Evolutionary conservation across 2,888 invertebrate species (phyloP).

Genomic region (Sycophila texana): DNA sequence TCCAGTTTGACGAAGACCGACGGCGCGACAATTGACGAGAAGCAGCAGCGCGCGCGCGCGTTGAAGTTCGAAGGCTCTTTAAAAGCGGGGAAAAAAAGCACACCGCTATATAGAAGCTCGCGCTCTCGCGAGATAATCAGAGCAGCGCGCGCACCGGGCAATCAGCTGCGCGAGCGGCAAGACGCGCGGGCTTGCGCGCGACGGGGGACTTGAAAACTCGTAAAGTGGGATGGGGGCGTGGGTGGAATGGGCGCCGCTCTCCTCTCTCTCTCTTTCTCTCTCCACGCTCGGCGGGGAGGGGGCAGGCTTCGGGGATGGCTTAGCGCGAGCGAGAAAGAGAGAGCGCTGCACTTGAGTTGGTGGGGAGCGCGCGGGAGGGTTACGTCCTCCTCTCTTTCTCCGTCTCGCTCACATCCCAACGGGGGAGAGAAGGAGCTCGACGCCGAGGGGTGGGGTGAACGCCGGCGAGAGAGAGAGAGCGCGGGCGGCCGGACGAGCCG

Average conservation of each 20-base stretch:
- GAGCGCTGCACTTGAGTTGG: slow-evolving; percentile 27
- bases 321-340: slow-evolving; percentile 67
- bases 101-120: neutral
- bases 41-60: slow-evolving; percentile 28
- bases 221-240: slow-evolving; percentile 73
- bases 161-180: slow-evolving; percentile 52
- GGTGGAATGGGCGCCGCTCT: slow-evolving; percentile 68
- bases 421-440: slow-evolving; percentile 1
- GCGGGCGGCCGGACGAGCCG: slow-evolving; percentile 42
- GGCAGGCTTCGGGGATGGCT: slow-evolving; percentile 52
- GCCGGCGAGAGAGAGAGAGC: slow-evolving; percentile 30
- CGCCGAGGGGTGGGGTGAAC: neutral
- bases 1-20: slow-evolving; percentile 58
- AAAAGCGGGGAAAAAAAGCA: neutral
- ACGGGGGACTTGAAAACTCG: slow-evolving; percentile 53
- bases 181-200: slow-evolving; percentile 51
- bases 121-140: slow-evolving; percentile 43
- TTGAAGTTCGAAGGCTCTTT: slow-evolving; percentile 1
- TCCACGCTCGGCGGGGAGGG: slow-evolving; percentile 45
- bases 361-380: slow-evolving; percentile 30
- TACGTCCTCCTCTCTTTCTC: neutral
- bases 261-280: neutral
- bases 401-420: neutral
- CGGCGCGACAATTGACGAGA: slow-evolving; percentile 57
- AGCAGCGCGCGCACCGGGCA: slow-evolving; percentile 46